phyloP scores from a whole-genome alignment of 1,140 invertebrate genomes.

The Mamestra configurata region DNA sequence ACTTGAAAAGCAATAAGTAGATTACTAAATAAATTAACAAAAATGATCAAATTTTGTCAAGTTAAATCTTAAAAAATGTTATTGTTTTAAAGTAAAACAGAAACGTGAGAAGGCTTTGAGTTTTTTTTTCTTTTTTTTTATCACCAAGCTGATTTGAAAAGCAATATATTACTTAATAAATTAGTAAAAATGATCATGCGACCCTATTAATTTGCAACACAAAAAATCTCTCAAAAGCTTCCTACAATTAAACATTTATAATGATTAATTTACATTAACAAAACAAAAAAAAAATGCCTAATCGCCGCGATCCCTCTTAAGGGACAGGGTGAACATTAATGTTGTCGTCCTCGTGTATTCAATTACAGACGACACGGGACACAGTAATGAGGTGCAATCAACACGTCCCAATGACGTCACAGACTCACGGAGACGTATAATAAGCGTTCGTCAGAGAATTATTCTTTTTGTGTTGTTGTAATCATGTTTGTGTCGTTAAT shows the following conservation, averaged over 20 bases:
- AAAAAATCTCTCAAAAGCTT: background rate
- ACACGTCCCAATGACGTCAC: slow-evolving; percentile 55
- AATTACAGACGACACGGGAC: slow-evolving; percentile 52
- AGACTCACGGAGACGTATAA: slow-evolving; percentile 1
- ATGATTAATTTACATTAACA: background rate
- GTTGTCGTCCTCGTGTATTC: slow-evolving; percentile 48
- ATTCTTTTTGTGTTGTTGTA: slow-evolving; percentile 33
- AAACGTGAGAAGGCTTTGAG: too few species aligned
- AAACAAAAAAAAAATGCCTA: slow-evolving; percentile 5
- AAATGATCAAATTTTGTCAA: too few species aligned
- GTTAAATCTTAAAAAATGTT: too few species aligned
- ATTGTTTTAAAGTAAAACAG: too few species aligned
- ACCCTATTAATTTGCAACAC: too few species aligned
- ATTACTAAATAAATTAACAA: too few species aligned
- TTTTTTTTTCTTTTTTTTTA: too few species aligned
- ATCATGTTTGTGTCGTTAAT: slow-evolving; percentile 8
- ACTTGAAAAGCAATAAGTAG: too few species aligned
- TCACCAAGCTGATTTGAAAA: too few species aligned
- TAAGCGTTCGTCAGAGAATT: slow-evolving; percentile 12
- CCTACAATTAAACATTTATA: background rate
- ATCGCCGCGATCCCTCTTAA: slow-evolving; percentile 12
- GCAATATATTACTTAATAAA: too few species aligned
- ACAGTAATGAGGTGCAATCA: slow-evolving; percentile 55
- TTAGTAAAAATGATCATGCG: too few species aligned
- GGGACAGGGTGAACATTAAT: slow-evolving; percentile 8